Evolutionary conservation across 2,113 vertebrate genomes (phyloP), one percentile per base, ranked within the genome.

Genomic region (Perognathus longimembris): DNA sequence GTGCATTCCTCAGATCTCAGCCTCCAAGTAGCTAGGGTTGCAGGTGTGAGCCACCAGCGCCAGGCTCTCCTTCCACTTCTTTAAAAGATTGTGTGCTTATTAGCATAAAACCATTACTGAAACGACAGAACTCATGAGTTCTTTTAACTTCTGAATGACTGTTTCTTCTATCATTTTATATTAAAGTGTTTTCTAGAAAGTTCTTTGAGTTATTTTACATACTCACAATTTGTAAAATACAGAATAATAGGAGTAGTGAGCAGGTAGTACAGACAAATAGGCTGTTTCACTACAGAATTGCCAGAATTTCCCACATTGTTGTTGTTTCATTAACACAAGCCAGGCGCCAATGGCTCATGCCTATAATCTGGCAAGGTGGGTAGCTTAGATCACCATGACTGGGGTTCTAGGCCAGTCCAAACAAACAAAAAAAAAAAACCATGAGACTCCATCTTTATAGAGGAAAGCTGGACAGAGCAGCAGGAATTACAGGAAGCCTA

Each of bases 151-250:
- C 50, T 54, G 5, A 91, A 74, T 10, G n/a, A 64, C 15, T 82
- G 30, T 74, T 36, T 80, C 73, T 42, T 71, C 89, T 36, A 67
- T 11, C 88, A 71, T 54, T 85, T 90, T 77, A 20, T 71, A 64
- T 66, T 90, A 69, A 59, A 21, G 5, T 7, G 74, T 83, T 88
- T 90, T 34, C 73, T 90, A 77, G 63, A 63, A 84, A 89, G 45
- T 85, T 42, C 14, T 20, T n/a, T 42, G 12, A 75, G 63, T 28
- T 87, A 5, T 26, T 88, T 74, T 85, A 67, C 40, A 74, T n/a
- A 61, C 20, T 10, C n/a, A 69, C n/a, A 36, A 18, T 93, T 32
- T 81, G 1, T 57, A 83, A 24, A 42, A 34, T 14, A 66, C 2
- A 83, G 26, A 95, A 40, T 80, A 59, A 66, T 3, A 81, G 40